A percentile compares a stretch with the other conserved stretches of the same genome.
Conservation (phyloP, 37 sponge, comb jelly and placozoan genomes). For the Bolinopsis microptera region DNA sequence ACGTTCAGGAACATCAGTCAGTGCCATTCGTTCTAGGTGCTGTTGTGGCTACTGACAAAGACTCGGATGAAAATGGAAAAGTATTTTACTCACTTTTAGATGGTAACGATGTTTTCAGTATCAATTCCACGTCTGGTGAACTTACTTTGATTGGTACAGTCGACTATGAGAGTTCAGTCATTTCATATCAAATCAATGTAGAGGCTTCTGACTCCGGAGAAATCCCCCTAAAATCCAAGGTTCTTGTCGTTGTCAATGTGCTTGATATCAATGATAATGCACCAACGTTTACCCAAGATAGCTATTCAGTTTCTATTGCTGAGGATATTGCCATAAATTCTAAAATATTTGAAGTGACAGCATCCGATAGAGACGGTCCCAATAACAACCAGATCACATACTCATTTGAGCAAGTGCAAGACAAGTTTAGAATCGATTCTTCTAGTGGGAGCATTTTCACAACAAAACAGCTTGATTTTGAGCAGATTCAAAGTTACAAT, state of each 20-base stretch:
- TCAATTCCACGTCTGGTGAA: conserved; percentile 15
- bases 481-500: background rate
- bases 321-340: background rate
- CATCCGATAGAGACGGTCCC: conserved; percentile 44
- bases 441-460: background rate
- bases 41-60: background rate
- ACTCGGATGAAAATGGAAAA: conserved; percentile 9
- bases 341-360: background rate
- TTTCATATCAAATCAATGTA: background rate
- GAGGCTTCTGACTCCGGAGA: background rate
- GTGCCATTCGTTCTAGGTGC: background rate
- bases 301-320: background rate
- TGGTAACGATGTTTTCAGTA: background rate
- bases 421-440: background rate
- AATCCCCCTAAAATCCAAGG: background rate
- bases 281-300: conserved; percentile 13
- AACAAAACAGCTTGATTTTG: background rate
- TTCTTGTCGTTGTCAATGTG: background rate
- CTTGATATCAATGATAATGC: conserved; percentile 9
- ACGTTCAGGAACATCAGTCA: background rate
- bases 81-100: background rate
- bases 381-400: conserved; percentile 42
- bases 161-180: background rate
- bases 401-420: background rate
- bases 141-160: background rate